Evolutionary conservation across 2,797 vertebrate species (phyloP).

Genomic region (Petrocephalus sullivani): DNA sequence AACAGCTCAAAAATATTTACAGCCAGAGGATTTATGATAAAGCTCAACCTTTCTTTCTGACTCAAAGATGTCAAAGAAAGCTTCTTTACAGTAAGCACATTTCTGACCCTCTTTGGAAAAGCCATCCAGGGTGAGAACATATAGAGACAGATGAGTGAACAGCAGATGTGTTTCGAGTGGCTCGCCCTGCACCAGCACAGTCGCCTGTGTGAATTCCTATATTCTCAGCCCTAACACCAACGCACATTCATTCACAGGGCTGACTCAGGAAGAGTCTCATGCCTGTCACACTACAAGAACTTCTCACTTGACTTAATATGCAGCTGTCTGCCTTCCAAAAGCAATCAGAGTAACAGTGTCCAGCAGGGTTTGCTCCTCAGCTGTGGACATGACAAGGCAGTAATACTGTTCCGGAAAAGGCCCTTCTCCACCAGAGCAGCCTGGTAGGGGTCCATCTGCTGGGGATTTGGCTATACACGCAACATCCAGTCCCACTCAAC

Average conservation of each 20-base stretch:
- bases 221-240: not conserved
- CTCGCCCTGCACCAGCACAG: not conserved
- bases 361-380: not conserved
- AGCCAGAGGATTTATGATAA: not conserved
- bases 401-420: not conserved
- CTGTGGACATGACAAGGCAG: not conserved
- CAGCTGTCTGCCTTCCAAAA: not conserved
- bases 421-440: not conserved
- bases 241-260: not conserved
- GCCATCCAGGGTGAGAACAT: not conserved
- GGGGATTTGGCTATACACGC: not conserved
- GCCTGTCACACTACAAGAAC: not conserved
- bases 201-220: not conserved
- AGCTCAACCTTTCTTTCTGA: not conserved
- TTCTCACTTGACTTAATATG: not conserved
- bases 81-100: not conserved
- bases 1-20: not conserved
- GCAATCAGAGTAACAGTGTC: not conserved
- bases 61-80: not conserved
- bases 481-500: constrained; percentile 23
- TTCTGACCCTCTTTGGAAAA: not conserved
- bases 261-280: not conserved
- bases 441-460: not conserved
- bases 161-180: not conserved
- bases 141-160: not conserved